Percentiles rank a stretch among this genome's conserved stretches.
These are phyloP conservation scores for Scrobipalpa atriplicella DNA, from an alignment of 2,888 invertebrate species.

Conservation along the genomic window DNA sequence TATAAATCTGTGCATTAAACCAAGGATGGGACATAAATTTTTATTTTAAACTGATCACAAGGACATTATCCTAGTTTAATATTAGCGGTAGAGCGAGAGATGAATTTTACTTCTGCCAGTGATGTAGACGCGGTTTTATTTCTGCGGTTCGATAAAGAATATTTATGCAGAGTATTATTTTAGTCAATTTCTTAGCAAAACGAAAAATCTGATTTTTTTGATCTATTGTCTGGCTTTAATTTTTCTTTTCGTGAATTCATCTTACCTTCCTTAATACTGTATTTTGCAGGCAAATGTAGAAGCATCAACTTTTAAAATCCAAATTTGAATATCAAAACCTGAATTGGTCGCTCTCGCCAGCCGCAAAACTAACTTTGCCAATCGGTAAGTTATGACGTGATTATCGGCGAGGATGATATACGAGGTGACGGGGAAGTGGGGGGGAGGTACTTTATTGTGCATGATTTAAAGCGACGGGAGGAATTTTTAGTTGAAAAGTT, in stretches of 20 bases:
- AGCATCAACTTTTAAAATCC: not conserved
- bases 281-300: not conserved
- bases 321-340: conserved; percentile 11
- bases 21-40: conserved; percentile 50
- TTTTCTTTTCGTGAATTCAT: too few relatives aligned
- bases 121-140: conserved; percentile 4
- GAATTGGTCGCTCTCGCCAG: conserved; percentile 16
- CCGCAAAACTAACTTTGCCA: conserved; percentile 29
- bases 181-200: too few relatives aligned
- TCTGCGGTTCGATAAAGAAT: conserved; percentile 20
- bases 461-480: conserved; percentile 43
- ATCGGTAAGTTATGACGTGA: conserved; percentile 62
- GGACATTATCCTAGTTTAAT: conserved; percentile 62
- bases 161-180: not conserved
- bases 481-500: conserved; percentile 28
- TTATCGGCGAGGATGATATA: conserved; percentile 61
- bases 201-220: too few relatives aligned
- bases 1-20: conserved; percentile 32
- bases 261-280: too few relatives aligned
- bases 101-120: conserved; percentile 45
- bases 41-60: conserved; percentile 64
- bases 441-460: conserved; percentile 43
- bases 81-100: conserved; percentile 53
- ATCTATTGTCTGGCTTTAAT: too few relatives aligned
- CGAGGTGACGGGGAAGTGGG: conserved; percentile 46